Evolutionary conservation across 2,113 vertebrate species (phyloP), one percentile per base, ranked within the genome.

Genomic region (Cavia aperea): DNA sequence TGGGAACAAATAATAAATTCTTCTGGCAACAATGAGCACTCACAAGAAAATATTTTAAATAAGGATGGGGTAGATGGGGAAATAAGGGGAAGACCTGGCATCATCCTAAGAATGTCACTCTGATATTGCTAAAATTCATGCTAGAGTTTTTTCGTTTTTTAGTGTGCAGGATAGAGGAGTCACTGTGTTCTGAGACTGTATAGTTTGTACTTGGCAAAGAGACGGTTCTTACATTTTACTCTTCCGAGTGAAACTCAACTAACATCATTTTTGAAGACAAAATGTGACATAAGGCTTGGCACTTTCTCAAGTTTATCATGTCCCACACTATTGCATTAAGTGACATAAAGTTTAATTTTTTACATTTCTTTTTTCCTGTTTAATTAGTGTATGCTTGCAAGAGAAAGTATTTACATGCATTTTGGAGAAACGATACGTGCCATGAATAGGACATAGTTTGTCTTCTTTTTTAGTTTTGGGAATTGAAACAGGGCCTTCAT

Each of bases 201-300:
- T 0, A 16, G 11, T 31, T 88, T 3, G 11, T 46, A 19, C 49
- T n/a, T 66, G 31, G 2, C 43, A 51, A 1, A 24, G 49, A 91
- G 23, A 23, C 0, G 23, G 21, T 82, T 12, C 21, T 58, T 24
- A 26, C 5, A 5, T 14, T 15, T 13, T 36, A 46, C 29, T 39
- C 2, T 65, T 65, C 29, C 14, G 10, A 12, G 13, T 56, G 12
- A 29, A 0, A n/a, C 16, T 21, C 16, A 23, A 31, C 23, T 56
- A 62, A 23, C 54, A 36, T 8, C 14, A 29, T 31, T 33, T 7
- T 11, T 87, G 21, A 51, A 49, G 54, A 54, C 19, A 62, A 54
- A 63, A 31, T 18, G 2, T 19, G 66, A 26, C 26, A 39, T 0
- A 1, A 1, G 7, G 46, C 4, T 12, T n/a, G 18, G 7, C 8